Evolutionary conservation across 2,888 invertebrate species (phyloP), one percentile per base, ranked within the genome.

Genomic region (Ditula angustiorana): DNA sequence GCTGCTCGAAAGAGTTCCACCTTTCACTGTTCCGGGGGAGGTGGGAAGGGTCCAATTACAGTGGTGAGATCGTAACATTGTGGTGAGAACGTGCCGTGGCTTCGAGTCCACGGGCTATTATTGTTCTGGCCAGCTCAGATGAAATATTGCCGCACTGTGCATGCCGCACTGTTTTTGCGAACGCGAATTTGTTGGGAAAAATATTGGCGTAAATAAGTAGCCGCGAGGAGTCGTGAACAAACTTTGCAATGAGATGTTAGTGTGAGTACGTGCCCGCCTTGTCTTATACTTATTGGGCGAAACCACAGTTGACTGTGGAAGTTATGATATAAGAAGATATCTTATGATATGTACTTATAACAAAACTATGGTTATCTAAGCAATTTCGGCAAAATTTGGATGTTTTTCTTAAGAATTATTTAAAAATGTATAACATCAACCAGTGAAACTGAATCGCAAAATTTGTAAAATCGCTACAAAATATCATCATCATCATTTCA

Each of bases 71-170:
- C 78, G 80, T 83, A 79, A 92, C 92, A 92, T 90, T 92, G 92
- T 92, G 89, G 89, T 81, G 74, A 81, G 92, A 86, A 92, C 92
- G 92, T 92, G 92, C 92, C 92, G 90, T 90, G 92, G 92, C 92
- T 90, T 78, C 87, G 79, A 86, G 85, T 90, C 83, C 80, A 80
- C 79, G 76, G 80, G 91, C 92, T 92, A 92, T 92, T 92, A 92
- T 91, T 92, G 92, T 91, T 89, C 91, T 88, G 90, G 88, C 88
- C 89, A 88, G 89, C 88, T 85, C 90, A 82, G 87, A 92, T 92
- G 92, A 92, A 92, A 91, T 92, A 92, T 92, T 88, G 89, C 90
- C 85, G 88, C 87, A 90, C 86, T 88, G 88, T 86, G 88, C 85
- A 85, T 86, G 88, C 87, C 84, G 86, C 83, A 80, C 86, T 86